These are phyloP conservation scores for Graphium colonna DNA, from an alignment of 2,888 invertebrate genomes.

Conservation along the genomic window DNA sequence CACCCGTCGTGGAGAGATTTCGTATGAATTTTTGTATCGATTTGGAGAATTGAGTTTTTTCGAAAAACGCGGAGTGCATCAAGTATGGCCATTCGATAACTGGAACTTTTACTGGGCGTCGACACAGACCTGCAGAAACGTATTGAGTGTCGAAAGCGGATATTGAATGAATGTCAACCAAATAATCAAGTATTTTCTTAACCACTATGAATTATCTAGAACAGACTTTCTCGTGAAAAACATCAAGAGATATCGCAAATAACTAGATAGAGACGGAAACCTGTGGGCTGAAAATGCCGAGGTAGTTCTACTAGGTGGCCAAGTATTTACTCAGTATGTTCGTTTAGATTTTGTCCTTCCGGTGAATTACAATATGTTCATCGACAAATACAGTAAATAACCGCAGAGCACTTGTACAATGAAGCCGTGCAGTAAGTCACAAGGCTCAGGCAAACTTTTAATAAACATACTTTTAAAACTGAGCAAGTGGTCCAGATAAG, in stretches of 20 bases:
- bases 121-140: constrained; percentile 90
- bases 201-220: constrained; percentile 95
- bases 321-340: constrained; percentile 84
- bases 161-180: constrained; percentile 84
- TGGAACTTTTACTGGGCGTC: constrained; percentile 97
- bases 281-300: constrained; percentile 88
- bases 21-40: constrained; percentile 88
- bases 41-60: constrained; percentile 93
- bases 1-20: constrained; percentile 34
- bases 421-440: constrained; percentile 99
- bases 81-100: constrained; percentile 90
- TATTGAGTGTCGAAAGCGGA: constrained; percentile 82
- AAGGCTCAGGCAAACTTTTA: constrained; percentile 95
- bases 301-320: constrained; percentile 77
- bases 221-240: constrained; percentile 98
- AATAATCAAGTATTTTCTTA: constrained; percentile 86
- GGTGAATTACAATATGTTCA: constrained; percentile 97
- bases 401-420: constrained; percentile 96
- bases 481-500: constrained; percentile 92
- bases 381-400: constrained; percentile 95
- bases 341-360: constrained; percentile 95
- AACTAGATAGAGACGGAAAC: constrained; percentile 93
- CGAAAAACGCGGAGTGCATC: constrained; percentile 92
- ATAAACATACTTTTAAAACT: constrained; percentile 97
- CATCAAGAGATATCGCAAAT: constrained; percentile 94